Base-by-base conservation (phyloP, 2,888 invertebrate species). In the Alviniconcha strummeri region DNA sequence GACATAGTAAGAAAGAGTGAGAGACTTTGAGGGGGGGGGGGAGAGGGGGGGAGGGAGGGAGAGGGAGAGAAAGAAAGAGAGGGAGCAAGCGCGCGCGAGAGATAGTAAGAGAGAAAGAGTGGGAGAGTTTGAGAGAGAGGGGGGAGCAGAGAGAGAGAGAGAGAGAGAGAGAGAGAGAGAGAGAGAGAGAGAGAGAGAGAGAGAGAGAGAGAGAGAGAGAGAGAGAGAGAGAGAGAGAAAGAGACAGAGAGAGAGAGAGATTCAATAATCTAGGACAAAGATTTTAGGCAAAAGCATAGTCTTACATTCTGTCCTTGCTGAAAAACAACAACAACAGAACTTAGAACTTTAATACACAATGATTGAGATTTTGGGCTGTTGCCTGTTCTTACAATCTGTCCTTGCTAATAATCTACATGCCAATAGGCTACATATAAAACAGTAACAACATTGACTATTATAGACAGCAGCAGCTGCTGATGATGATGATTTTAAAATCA, bases 161-260 rank as follows among this genome's bases (percentile, higher is more conserved):
- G 11, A 64, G 64, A 15, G 11, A 64, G 64, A 64, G 64, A 64
- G 64, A 64, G 60, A 64, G 64, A 64, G 64, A 64, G 64, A 64
- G 64, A 64, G 64, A 64, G 64, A 64, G 60, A 64, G 64, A 64
- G 64, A 64, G 64, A 64, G 64, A 64, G 64, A 64, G 64, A 64
- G 64, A 64, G 64, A 4, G 64, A 64, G 64, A 64, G 64, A 64
- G 64, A 64, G 64, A 64, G 11, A 15, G 64, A 64, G 11, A 64
- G 15, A 64, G 11, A 64, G 64, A 64, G 3, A 64, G 64, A 15
- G 11, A 60, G 64, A 64, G 64, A 64, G 64, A 4, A 1, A 64
- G 11, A 64, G 64, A 4, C 64, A 60, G 64, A 64, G 36, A 36
- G 36, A 36, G n/a, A n/a, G n/a, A n/a, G n/a, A n/a, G n/a, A n/a